Evolutionary conservation across 2,113 vertebrate genomes (phyloP), one percentile per base, ranked within the genome.

Genomic region (Nematolebias whitei): DNA sequence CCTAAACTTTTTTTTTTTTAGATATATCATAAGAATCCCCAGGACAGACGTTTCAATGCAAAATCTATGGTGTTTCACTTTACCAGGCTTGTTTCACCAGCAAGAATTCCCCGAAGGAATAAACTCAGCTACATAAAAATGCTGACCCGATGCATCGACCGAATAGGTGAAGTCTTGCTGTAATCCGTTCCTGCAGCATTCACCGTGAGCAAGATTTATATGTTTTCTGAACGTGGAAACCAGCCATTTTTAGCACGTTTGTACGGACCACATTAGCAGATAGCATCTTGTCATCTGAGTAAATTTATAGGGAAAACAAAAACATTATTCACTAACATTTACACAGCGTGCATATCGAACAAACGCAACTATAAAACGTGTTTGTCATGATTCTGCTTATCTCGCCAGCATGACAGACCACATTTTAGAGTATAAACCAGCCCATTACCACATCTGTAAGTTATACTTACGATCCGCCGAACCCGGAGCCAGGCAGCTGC

Each of bases 251-350:
- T 63, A 44, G 66, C 63, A 35, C 71, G 77, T 81, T 71, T 66
- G 55, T 76, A 63, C 32, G 55, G 49, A 23, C 29, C 68, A 63
- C 45, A 76, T 49, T 26, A 71, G 44, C 55, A 67, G 85, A 87
- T 88, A 82, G 14, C 72, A 87, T 86, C 76, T 68, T 24, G 22
- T 63, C 61, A 65, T 63, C 49, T 14, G 15, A 47, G 60, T 56
- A 68, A 68, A 93, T 90, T 91, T 92, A 92, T 29, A 41, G 53
- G 32, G 39, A 84, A 83, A 89, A 87, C 76, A 86, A 73, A 78
- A 82, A 49, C 79, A 88, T 86, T 77, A 82, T 74, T 86, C 83
- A 83, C 48, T 45, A 43, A 32, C 78, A 85, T 82, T 88, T 85
- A 75, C 78, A 68, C 82, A 58, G 64, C 58, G 10, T 88, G 84